Evolutionary conservation across 30 jellyfish, hydroid and myxozoan genomes (phyloP).

Genomic region (Aurelia aurita): DNA sequence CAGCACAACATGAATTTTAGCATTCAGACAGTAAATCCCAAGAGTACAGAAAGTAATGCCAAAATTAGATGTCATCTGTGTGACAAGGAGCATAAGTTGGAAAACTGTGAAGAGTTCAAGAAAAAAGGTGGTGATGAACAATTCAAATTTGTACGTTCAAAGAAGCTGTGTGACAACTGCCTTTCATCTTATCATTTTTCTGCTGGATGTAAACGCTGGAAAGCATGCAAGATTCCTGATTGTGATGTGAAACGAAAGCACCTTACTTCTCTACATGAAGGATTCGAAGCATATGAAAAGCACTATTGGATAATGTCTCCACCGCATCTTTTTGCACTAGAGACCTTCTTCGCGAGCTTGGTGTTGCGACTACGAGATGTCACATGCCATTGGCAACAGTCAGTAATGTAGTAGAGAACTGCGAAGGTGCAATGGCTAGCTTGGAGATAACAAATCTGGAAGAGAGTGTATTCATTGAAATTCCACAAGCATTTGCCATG

Average conservation of each 20-base stretch:
- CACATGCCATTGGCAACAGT: constrained; percentile 26
- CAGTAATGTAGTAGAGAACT: neutral
- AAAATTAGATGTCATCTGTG: constrained; percentile 34
- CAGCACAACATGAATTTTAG: constrained; percentile 6
- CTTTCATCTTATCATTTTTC: constrained; percentile 33
- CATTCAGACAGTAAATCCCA: neutral
- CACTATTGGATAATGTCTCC: constrained; percentile 66
- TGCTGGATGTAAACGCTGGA: constrained; percentile 49
- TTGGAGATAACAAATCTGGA: constrained; percentile 13
- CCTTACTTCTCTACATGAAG: constrained; percentile 24
- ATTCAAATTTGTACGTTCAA: constrained; percentile 14
- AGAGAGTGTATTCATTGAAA: neutral
- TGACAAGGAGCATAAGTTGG: constrained; percentile 45
- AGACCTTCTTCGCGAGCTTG: constrained; percentile 13
- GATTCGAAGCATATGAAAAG: constrained; percentile 42
- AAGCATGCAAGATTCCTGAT: constrained; percentile 42
- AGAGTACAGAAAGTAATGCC: neutral
- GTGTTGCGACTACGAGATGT: neutral
- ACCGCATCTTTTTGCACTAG: constrained; percentile 55
- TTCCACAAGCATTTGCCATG: constrained; percentile 2
- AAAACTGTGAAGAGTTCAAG: constrained; percentile 39
- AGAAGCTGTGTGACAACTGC: constrained; percentile 57
- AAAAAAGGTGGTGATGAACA: constrained; percentile 28
- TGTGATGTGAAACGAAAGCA: constrained; percentile 45
- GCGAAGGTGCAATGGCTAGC: neutral